Evolutionary conservation across 1,140 invertebrate genomes (phyloP), one percentile per base, ranked within the genome.

Genomic region (Anagrus nilaparvatae): DNA sequence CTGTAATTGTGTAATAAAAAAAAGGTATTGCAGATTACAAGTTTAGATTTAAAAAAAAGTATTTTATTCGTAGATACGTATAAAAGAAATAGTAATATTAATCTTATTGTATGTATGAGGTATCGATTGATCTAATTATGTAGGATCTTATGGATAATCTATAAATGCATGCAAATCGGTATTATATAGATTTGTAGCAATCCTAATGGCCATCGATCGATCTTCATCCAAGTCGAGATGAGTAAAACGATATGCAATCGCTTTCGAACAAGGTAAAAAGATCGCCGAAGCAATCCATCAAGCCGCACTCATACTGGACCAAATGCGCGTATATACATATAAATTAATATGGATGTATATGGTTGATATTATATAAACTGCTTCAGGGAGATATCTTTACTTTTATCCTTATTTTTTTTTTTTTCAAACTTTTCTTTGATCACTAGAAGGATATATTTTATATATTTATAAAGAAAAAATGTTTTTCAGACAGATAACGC

Each of bases 201-300:
- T 48, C 51, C 50, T 55, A 55, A 54, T 53, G 50, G 53, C 48
- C 46, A 45, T 52, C 56, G 52, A 61, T 61, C 53, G 55, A 59
- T 61, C 52, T 55, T 56, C 56, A 61, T 58, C 53, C 49, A 46
- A 50, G 53, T 55, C 49, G 46, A 58, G 59, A 61, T 61, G 55
- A 58, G 53, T 52, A 50, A 44, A 47, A 47, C 53, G 57, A 59
- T 61, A 61, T 61, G 57, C 54, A 59, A 61, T 59, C 54, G 58
- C 57, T 61, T 53, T 53, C 53, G 49, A 50, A 49, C 49, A 51
- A 48, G 53, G 51, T 49, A 50, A 44, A n/a, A 52, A 50, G 57
- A 59, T 55, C 53, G 52, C 30, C 46, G 33, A 46, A 50, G 52
- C 51, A 56, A 61, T 61, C 57, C 56, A 61, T 59, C 59, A 61